Percentiles rank a stretch among this genome's conserved stretches.
Evolutionary conservation across 2,888 invertebrate genomes (phyloP).

Genomic region (Ennomos quercinarius): DNA sequence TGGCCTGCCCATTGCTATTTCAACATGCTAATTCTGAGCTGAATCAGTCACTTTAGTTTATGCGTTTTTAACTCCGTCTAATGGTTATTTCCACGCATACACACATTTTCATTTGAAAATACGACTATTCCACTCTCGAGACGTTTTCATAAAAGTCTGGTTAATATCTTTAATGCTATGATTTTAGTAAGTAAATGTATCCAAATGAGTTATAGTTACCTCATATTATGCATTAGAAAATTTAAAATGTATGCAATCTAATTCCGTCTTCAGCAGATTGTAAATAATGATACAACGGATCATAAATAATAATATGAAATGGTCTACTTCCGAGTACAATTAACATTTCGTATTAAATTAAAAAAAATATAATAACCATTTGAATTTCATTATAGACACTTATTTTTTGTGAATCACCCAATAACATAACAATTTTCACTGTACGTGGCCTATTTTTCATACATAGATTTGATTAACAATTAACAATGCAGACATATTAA

Average conservation of each 20-base stretch:
- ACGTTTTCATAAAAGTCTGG: too few relatives aligned
- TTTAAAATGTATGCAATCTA: background rate
- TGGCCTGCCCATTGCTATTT: too few relatives aligned
- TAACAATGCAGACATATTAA: background rate
- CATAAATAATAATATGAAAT: constrained; percentile 29
- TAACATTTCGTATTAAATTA: constrained; percentile 26
- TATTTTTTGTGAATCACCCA: constrained; percentile 8
- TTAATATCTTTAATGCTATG: background rate
- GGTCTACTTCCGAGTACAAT: constrained; percentile 33
- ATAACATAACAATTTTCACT: constrained; percentile 3
- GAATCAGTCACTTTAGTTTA: too few relatives aligned
- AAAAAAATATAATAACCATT: constrained; percentile 25
- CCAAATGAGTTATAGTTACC: constrained; percentile 13
- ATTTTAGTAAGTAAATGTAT: background rate
- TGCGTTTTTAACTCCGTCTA: too few relatives aligned
- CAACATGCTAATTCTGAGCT: too few relatives aligned
- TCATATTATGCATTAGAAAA: constrained; percentile 6
- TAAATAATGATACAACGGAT: constrained; percentile 31
- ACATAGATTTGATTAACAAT: background rate
- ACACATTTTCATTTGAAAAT: too few relatives aligned
- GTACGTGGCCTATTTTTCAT: constrained; percentile 10
- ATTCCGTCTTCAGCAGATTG: constrained; percentile 23
- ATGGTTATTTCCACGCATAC: too few relatives aligned
- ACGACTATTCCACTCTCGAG: too few relatives aligned
- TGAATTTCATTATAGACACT: constrained; percentile 13